Evolutionary conservation across 2,797 vertebrate species (phyloP).

Genomic region (Rhabdomys pumilio): DNA sequence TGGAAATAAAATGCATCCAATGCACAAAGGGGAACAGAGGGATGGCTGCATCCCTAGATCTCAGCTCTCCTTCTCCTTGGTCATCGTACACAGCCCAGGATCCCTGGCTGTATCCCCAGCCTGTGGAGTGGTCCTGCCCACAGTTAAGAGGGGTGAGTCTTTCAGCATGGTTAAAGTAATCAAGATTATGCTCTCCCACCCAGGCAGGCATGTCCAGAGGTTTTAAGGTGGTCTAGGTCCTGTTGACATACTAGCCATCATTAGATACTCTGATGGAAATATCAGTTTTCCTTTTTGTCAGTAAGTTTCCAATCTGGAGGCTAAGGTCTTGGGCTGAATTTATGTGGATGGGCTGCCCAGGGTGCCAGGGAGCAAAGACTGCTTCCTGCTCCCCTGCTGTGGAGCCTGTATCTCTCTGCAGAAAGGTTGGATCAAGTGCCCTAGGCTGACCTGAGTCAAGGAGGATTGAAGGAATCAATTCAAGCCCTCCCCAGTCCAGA

Average conservation of each 20-base stretch:
- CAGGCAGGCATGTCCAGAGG: neutral
- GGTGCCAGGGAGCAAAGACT: neutral
- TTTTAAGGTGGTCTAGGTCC: neutral
- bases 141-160: neutral
- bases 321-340: neutral
- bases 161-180: neutral
- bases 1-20: neutral
- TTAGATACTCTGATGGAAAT: neutral
- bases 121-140: neutral
- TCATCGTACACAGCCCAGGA: neutral
- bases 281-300: neutral
- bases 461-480: neutral
- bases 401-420: neutral
- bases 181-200: neutral
- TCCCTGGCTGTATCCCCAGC: neutral
- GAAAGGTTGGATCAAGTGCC: neutral
- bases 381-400: neutral
- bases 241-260: neutral
- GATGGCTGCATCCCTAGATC: no score
- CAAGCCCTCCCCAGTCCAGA: neutral
- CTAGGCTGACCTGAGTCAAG: neutral
- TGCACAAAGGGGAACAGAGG: neutral
- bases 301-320: neutral
- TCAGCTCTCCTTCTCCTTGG: neutral
- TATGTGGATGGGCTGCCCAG: neutral